phyloP scores from a whole-genome alignment of 2,113 vertebrate genomes.

The Phaetusa simplex region DNA sequence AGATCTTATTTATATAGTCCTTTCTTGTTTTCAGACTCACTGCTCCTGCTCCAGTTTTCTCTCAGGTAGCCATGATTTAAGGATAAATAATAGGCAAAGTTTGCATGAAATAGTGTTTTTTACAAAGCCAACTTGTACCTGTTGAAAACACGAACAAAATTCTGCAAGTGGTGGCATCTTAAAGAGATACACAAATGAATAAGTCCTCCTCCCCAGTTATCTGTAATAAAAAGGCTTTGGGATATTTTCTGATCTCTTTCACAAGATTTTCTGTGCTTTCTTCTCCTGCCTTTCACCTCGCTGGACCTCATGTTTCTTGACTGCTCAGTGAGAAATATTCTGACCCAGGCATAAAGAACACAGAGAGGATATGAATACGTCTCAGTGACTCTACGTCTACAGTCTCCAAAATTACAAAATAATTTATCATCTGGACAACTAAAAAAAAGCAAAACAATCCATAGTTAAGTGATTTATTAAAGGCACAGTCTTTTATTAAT shows the following conservation, averaged over 20 bases:
- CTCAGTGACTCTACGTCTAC: not conserved
- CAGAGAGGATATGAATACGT: not conserved
- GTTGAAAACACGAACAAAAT: not conserved
- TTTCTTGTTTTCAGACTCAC: not conserved
- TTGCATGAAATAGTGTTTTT: not conserved
- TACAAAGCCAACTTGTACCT: not conserved
- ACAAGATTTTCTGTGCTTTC: not conserved
- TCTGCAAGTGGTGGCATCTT: not conserved
- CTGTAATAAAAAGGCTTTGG: not conserved
- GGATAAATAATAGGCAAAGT: not conserved
- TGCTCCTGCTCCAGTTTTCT: not conserved
- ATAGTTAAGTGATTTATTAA: not conserved
- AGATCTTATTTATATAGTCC: not conserved
- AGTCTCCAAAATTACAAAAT: not conserved
- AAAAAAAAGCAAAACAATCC: not conserved
- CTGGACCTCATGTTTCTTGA: not conserved
- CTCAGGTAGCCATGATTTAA: not conserved
- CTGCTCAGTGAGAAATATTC: fast-evolving
- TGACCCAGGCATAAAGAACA: not conserved
- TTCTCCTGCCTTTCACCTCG: not conserved
- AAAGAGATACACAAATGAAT: not conserved
- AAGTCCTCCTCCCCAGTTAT: not conserved
- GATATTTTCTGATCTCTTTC: not conserved
- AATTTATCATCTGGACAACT: not conserved
- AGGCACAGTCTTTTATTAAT: not conserved